These are phyloP conservation scores for Antheraea pernyi DNA, from an alignment of 1,140 invertebrate species.

Conservation along the genomic window DNA sequence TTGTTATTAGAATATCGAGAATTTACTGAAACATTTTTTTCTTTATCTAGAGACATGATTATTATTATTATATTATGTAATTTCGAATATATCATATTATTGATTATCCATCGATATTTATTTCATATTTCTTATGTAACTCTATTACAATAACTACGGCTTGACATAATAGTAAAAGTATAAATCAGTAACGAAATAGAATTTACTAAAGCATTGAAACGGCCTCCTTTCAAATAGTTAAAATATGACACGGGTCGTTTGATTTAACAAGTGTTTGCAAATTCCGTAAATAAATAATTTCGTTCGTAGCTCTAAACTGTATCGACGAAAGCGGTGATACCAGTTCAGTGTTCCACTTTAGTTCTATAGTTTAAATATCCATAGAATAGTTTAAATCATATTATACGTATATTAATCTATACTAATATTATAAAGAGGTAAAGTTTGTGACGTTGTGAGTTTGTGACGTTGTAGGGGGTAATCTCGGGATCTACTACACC, in stretches of 20 bases:
- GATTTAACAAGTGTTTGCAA: slow-evolving; percentile 21
- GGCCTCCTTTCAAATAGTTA: slow-evolving; percentile 13
- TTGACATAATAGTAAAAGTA: slow-evolving; percentile 5
- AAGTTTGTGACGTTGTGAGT: too few relatives aligned
- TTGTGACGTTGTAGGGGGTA: too few relatives aligned
- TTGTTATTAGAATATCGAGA: too few relatives aligned
- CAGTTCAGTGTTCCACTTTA: slow-evolving; percentile 14
- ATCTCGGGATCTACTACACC: too few relatives aligned
- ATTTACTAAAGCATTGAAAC: slow-evolving; percentile 13
- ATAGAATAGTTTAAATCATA: too few relatives aligned
- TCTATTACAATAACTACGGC: slow-evolving; percentile 4
- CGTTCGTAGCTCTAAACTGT: slow-evolving; percentile 12
- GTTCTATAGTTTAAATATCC: not conserved
- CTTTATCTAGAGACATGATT: not conserved
- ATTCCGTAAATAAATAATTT: slow-evolving; percentile 27
- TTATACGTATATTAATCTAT: too few relatives aligned
- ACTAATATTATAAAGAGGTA: too few relatives aligned
- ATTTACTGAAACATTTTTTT: not conserved
- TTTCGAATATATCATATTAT: not conserved
- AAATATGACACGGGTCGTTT: slow-evolving; percentile 13
- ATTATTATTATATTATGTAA: not conserved
- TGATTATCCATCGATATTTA: not conserved
- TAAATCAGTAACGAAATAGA: slow-evolving; percentile 13
- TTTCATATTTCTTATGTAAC: slow-evolving; percentile 11
- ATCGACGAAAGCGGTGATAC: not conserved